These are phyloP conservation scores for Heliopora coerulea DNA, from an alignment of 92 coral and sea anemone species.

Conservation along the genomic window DNA sequence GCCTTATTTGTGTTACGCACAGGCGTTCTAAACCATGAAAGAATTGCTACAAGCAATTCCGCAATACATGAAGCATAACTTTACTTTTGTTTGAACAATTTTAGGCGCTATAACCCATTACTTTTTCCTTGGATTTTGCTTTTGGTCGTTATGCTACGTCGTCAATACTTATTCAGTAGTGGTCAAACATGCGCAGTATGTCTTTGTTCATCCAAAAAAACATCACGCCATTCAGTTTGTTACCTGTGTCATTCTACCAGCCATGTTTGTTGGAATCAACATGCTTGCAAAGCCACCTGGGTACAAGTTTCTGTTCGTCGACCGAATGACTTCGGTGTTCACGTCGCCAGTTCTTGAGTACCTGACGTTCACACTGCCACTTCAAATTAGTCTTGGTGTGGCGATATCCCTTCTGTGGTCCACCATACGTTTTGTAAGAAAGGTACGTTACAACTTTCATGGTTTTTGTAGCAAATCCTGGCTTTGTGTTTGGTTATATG, in stretches of 20 bases:
- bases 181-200: constrained; percentile 54
- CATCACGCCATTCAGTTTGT: constrained; percentile 66
- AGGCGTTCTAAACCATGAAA: too few relatives aligned
- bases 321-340: constrained; percentile 68
- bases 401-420: constrained; percentile 84
- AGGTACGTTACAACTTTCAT: constrained; percentile 62
- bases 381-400: constrained; percentile 74
- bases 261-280: constrained; percentile 73
- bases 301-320: constrained; percentile 69
- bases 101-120: constrained; percentile 81
- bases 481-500: background rate
- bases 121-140: constrained; percentile 69
- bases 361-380: constrained; percentile 72
- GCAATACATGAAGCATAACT: background rate
- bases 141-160: constrained; percentile 86
- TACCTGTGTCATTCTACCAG: constrained; percentile 77
- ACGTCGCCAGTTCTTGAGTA: constrained; percentile 58
- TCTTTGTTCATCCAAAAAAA: constrained; percentile 61
- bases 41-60: too few relatives aligned
- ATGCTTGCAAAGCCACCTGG: constrained; percentile 62
- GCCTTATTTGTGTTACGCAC: too few relatives aligned
- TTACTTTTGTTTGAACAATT: background rate
- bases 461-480: background rate
- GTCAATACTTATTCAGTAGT: constrained; percentile 86
- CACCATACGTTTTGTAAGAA: constrained; percentile 70